Conservation (phyloP, 2,797 vertebrate genomes). For the Ceyx erithaca region DNA sequence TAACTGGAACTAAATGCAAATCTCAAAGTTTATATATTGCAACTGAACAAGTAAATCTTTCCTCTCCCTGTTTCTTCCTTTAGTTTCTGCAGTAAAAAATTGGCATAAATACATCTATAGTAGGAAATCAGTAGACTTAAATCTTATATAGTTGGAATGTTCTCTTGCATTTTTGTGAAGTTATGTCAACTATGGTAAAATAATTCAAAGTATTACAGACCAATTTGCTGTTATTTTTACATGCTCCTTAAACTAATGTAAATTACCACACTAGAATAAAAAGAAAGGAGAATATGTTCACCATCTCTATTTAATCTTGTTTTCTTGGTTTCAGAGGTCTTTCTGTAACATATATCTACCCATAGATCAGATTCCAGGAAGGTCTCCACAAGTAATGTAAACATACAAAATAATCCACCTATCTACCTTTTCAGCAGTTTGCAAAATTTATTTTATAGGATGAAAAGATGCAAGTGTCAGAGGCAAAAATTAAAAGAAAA, state of each 20-base stretch:
- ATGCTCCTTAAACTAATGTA: background rate
- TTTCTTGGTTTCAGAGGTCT: background rate
- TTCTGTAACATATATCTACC: background rate
- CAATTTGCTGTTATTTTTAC: background rate
- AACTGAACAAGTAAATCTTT: background rate
- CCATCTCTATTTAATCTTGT: background rate
- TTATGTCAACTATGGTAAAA: background rate
- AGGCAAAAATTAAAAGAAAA: background rate
- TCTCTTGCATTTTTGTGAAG: background rate
- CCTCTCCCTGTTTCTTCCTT: background rate
- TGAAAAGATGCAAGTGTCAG: background rate
- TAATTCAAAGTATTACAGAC: background rate
- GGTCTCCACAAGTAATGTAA: background rate
- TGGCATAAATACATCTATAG: background rate
- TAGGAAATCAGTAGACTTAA: background rate
- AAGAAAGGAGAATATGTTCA: background rate
- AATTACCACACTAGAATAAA: background rate
- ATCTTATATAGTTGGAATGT: background rate
- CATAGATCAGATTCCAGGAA: background rate
- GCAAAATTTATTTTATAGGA: background rate
- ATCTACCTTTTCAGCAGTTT: background rate
- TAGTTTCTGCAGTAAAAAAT: background rate
- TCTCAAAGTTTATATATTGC: background rate
- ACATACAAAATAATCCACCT: background rate
- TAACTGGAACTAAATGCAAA: background rate